Evolutionary conservation across 1,140 invertebrate species (phyloP).

Genomic region (Pectinophora gossypiella): DNA sequence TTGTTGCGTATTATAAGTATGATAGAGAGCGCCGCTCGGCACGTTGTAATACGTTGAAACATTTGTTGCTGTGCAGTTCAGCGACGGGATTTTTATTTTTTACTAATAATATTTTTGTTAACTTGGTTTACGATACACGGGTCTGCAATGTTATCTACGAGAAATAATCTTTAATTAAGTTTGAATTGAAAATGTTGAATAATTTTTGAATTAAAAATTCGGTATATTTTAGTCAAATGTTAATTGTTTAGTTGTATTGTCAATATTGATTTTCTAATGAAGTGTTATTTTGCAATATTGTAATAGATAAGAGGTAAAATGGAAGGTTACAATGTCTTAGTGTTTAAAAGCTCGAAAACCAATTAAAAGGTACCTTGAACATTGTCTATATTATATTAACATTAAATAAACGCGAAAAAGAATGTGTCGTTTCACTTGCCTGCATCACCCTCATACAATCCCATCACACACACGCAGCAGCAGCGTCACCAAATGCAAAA

Average conservation of each 20-base stretch:
- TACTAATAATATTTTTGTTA: constrained; percentile 64
- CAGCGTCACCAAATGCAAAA: no score
- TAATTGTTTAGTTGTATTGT: constrained; percentile 59
- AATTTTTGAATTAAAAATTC: constrained; percentile 66
- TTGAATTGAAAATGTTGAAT: constrained; percentile 56
- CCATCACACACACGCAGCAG: no score
- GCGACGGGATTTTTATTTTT: constrained; percentile 59
- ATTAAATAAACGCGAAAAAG: constrained; percentile 70
- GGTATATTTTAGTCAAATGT: constrained; percentile 67
- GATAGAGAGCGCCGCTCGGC: constrained; percentile 32
- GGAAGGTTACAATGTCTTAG: constrained; percentile 67
- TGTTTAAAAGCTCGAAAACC: constrained; percentile 71
- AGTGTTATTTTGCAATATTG: constrained; percentile 68
- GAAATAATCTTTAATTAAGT: constrained; percentile 51
- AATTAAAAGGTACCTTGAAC: constrained; percentile 75
- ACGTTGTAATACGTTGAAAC: constrained; percentile 33
- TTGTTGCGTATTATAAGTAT: constrained; percentile 73
- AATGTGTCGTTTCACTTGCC: constrained; percentile 38
- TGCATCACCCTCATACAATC: no score
- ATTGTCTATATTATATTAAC: constrained; percentile 76
- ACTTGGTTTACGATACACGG: constrained; percentile 67
- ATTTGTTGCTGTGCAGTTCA: constrained; percentile 56
- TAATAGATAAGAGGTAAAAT: constrained; percentile 61
- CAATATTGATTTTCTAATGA: constrained; percentile 52
- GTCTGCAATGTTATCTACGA: constrained; percentile 65